These are phyloP conservation scores for Thinocorus orbignyianus DNA, from an alignment of 2,113 vertebrate genomes.

Conservation along the genomic window DNA sequence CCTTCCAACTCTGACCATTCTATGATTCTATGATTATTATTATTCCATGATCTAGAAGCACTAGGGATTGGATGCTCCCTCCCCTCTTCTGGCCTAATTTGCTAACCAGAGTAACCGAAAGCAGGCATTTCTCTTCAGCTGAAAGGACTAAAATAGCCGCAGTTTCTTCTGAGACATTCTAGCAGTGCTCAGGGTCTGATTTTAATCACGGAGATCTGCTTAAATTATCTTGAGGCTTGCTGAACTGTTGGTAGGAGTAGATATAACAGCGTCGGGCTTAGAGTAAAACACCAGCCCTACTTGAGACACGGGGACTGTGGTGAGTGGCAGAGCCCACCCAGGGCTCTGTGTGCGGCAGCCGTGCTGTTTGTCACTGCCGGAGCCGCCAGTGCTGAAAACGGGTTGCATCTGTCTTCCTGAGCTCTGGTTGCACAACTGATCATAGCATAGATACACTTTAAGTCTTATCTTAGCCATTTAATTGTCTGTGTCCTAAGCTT, in stretches of 20 bases:
- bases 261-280: fast-evolving
- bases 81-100: neutral
- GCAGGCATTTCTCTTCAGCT: neutral
- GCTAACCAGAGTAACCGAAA: neutral
- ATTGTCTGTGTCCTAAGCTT: neutral
- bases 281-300: neutral
- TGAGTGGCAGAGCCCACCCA: neutral
- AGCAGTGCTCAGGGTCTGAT: neutral
- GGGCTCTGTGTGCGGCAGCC: neutral
- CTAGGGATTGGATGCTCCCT: neutral
- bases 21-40: neutral
- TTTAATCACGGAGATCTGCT: neutral
- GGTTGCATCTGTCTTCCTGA: neutral
- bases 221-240: neutral
- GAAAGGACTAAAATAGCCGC: neutral
- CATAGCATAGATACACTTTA: too few species aligned
- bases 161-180: neutral
- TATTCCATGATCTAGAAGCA: neutral
- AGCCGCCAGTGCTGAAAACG: neutral
- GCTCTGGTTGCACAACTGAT: neutral
- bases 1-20: too few species aligned
- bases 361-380: neutral
- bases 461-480: neutral
- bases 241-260: neutral
- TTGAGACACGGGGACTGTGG: fast-evolving